These are phyloP conservation scores for Sebastes baramenuke DNA, from an alignment of 2,797 vertebrate species.

Conservation along the genomic window DNA sequence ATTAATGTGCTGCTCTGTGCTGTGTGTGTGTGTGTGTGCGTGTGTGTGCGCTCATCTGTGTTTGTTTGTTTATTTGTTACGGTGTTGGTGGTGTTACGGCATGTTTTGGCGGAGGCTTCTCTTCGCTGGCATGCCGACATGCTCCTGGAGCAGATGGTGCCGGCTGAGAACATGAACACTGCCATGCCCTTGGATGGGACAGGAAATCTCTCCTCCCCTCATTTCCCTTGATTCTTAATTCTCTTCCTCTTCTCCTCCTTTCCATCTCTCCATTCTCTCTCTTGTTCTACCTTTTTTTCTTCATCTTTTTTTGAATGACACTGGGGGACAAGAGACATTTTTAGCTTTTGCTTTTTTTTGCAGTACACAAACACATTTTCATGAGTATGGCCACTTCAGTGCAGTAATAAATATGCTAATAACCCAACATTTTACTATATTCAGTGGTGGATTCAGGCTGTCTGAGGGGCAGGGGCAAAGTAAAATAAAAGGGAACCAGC, in stretches of 20 bases:
- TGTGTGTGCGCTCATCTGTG: background rate
- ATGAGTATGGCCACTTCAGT: background rate
- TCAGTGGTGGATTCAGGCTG: background rate
- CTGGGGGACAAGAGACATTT: background rate
- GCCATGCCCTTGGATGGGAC: conserved; percentile 71
- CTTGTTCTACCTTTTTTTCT: background rate
- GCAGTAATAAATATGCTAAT: conserved; percentile 10
- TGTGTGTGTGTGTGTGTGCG: background rate
- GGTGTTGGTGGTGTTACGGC: conserved; percentile 34
- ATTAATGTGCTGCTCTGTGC: conserved; percentile 28
- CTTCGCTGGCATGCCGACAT: conserved; percentile 62
- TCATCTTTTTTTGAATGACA: background rate
- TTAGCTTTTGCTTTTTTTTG: background rate
- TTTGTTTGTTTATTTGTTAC: conserved; percentile 46
- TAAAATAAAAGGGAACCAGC: background rate
- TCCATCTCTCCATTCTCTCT: background rate
- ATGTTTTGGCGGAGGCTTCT: conserved; percentile 57
- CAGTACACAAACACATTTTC: background rate
- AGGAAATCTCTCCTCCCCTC: conserved; percentile 40
- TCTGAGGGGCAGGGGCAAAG: background rate
- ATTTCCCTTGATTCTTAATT: conserved; percentile 17
- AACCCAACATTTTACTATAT: background rate
- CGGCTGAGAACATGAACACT: conserved; percentile 67
- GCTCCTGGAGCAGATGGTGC: conserved; percentile 79
- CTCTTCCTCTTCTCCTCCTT: background rate